Evolutionary conservation across 2,113 vertebrate genomes (phyloP).

Genomic region (Pica pica): DNA sequence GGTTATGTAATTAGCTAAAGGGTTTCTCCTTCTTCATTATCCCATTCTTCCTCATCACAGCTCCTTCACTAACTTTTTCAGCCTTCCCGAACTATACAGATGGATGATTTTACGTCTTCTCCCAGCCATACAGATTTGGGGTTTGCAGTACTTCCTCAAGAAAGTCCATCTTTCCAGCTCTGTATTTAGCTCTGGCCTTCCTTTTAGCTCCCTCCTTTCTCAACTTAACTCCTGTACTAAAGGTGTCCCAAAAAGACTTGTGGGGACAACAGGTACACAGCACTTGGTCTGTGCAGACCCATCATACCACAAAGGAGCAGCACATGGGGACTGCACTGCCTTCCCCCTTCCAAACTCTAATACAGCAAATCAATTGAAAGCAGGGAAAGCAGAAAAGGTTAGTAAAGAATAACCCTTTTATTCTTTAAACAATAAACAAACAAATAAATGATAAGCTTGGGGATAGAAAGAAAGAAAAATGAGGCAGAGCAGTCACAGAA

Average conservation of each 20-base stretch:
- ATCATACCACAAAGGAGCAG: not conserved
- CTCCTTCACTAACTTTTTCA: not conserved
- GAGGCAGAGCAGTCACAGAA: conserved; percentile 1
- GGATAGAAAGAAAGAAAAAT: not conserved
- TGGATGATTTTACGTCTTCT: not conserved
- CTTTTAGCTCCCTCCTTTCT: not conserved
- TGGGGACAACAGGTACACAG: not conserved
- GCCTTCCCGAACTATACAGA: not conserved
- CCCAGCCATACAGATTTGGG: not conserved
- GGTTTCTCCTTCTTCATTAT: not conserved
- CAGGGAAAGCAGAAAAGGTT: conserved; percentile 29
- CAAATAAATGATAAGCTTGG: not conserved
- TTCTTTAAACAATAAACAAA: conserved; percentile 36
- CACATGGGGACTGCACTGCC: not conserved
- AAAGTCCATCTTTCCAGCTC: not conserved
- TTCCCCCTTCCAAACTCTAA: not conserved
- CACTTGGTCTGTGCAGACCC: not conserved
- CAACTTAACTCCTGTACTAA: not conserved
- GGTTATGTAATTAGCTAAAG: not conserved
- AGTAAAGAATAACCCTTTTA: conserved; percentile 29
- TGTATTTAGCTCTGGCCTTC: not conserved
- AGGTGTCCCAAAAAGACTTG: not conserved
- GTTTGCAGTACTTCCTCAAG: not conserved
- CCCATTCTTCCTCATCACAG: not conserved
- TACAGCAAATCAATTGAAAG: conserved; percentile 11